These are phyloP conservation scores for Selene dorsalis DNA, from an alignment of 2,797 vertebrate genomes.

Conservation along the genomic window DNA sequence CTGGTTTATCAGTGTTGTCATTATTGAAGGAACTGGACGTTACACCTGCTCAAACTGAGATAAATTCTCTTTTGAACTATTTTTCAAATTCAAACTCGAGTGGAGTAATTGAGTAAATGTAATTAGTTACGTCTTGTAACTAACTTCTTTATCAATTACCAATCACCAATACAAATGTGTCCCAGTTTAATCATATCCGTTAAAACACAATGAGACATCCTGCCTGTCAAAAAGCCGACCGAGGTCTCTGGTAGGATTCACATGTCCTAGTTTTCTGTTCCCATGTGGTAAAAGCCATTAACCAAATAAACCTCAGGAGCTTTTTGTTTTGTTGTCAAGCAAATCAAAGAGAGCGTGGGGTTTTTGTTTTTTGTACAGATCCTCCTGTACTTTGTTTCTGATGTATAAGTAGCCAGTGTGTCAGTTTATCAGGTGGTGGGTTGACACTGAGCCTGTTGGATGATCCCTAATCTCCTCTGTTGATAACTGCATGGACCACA, in stretches of 20 bases:
- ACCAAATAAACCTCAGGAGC: conserved; percentile 61
- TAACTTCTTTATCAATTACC: background rate
- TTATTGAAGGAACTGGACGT: background rate
- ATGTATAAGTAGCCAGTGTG: conserved; percentile 48
- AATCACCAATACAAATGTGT: background rate
- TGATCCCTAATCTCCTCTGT: conserved; percentile 51
- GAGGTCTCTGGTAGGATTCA: conserved; percentile 65
- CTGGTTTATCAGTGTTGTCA: background rate
- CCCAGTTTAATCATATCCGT: conserved; percentile 12
- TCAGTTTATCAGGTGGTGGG: conserved; percentile 54
- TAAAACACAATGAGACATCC: conserved; percentile 16
- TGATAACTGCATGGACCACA: conserved; percentile 4
- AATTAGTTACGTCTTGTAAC: background rate
- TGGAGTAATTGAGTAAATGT: background rate
- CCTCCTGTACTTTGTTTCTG: conserved; percentile 49
- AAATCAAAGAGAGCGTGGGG: conserved; percentile 50
- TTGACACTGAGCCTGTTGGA: conserved; percentile 6
- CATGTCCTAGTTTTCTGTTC: conserved; percentile 47
- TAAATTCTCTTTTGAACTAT: background rate
- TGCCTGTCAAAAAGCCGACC: conserved; percentile 29
- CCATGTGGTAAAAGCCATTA: conserved; percentile 58
- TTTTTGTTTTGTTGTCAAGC: conserved; percentile 59
- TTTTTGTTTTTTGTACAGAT: conserved; percentile 58
- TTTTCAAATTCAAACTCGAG: background rate
- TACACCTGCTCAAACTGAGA: background rate